Evolutionary conservation across 92 coral and sea anemone genomes (phyloP), one percentile per base, ranked within the genome.

Genomic region (Hydrozoanthus gracilis): DNA sequence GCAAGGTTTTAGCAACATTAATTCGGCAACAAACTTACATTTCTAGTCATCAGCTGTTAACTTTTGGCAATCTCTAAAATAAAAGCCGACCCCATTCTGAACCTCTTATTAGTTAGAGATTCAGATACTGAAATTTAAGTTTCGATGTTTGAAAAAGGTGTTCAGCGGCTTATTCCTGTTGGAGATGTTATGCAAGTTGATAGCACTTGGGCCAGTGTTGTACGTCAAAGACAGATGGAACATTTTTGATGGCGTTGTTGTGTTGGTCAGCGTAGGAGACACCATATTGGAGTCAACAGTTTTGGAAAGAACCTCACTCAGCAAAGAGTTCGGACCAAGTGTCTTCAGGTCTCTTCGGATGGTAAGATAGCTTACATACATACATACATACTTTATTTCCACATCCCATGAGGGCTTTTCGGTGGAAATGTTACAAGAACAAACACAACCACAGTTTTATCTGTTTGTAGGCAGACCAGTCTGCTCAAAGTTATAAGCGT

Each of bases 201-300:
- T 74, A 13, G 91, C 91, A 7, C 79, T 88, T 83, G 91, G 91
- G 52, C 88, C 88, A 1, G 52, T 18, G 54, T 55, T 51, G 44
- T 88, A 83, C 70, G 50, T 88, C 10, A 87, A 71, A 76, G 79
- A 78, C 67, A 69, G 62, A 55, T 88, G 91, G 91, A 83, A 73
- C 47, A 58, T 88, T 3, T 88, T 88, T 48, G 91, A 88, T 45
- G 73, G 74, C 7, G 12, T 83, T 11, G 84, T 88, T 44, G 88
- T 88, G 4, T 15, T 76, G 1, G 50, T 83, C 78, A 88, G 91
- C 69, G 54, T 88, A 52, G 68, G 66, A 10, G 91, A 88, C 78
- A 76, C 76, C 0, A 67, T 73, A 46, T 64, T 76, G 10, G 80
- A 88, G 61, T 64, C 45, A 16, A 77, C 39, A 27, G 39, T 0